Base-by-base conservation (phyloP, 2,113 vertebrate species). In the Semicossyphus pulcher region DNA sequence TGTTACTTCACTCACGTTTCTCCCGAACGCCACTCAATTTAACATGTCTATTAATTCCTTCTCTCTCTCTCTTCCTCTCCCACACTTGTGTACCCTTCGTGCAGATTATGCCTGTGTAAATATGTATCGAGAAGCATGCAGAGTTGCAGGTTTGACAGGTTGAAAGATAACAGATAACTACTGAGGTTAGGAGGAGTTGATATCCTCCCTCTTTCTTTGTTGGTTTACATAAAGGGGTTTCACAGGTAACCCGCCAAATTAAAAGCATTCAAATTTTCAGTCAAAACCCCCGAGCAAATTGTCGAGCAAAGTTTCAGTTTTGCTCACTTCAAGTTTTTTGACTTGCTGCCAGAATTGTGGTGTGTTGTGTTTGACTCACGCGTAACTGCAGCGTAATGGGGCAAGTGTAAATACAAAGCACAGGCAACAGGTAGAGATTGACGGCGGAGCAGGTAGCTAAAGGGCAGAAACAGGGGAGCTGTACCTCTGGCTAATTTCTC, bases 331-430 rank as follows among this genome's bases (percentile, higher is more conserved):
- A 36, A 1, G 18, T 42, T 70, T 70, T 57, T 62, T 76, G 41
- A 74, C 51, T 49, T 1, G n/a, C 28, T 61, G 42, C 65, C 76
- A 76, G 34, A 16, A 6, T 71, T 73, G 66, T 18, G 73, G 56
- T 87, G 79, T 83, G 42, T 56, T 56, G 8, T 45, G n/a, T 71
- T 80, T 77, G 23, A 37, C 54, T 63, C 18, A 64, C 59, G 42
- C 49, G 41, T 45, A 64, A 62, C 20, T 76, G 23, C 7, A 34
- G 23, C 0, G 4, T 26, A 52, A 67, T 54, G 47, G 31, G 2
- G 10, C 37, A 21, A 14, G 49, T 44, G 15, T 14, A 70, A 29
- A 72, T n/a, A 58, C 14, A 16, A 23, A 52, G 28, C 18, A 66
- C 36, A 39, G 32, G n/a, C 21, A 73, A 47, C n/a, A 58, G 58